Conservation (phyloP, 1,140 invertebrate species). For the Habropoda laboriosa region DNA sequence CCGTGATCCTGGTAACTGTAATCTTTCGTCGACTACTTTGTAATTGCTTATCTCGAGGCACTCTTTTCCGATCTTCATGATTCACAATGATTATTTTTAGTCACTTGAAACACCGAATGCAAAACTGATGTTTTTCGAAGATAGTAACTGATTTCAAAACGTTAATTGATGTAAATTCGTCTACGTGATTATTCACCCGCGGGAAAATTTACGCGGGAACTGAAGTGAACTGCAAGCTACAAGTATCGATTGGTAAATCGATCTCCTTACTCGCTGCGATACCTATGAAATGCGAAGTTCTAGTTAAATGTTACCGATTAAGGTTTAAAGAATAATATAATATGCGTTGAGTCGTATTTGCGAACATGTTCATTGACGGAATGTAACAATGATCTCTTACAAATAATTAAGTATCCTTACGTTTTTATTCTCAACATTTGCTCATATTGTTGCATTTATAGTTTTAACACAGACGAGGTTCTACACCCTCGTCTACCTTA, state of each 20-base stretch:
- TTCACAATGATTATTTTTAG: neutral
- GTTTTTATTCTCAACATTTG: neutral
- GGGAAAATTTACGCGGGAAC: too few relatives aligned
- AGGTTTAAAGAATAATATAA: neutral
- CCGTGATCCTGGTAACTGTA: too few relatives aligned
- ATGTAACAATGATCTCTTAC: neutral
- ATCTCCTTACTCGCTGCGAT: neutral
- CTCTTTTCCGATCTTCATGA: neutral
- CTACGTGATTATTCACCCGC: too few relatives aligned
- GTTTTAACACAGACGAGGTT: too few relatives aligned
- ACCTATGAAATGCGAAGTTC: neutral
- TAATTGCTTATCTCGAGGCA: neutral
- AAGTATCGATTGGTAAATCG: neutral
- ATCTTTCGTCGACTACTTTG: neutral
- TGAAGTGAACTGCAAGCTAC: neutral
- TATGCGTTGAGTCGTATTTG: constrained; percentile 9
- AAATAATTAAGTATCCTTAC: neutral
- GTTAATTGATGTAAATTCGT: neutral
- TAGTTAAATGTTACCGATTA: constrained; percentile 11
- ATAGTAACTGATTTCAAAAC: neutral
- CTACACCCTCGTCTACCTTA: too few relatives aligned
- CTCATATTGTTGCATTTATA: neutral
- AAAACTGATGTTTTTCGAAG: neutral
- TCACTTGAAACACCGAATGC: neutral
- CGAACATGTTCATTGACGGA: neutral